Percentiles rank a stretch among this genome's conserved stretches.
Conservation (phyloP, 2,113 vertebrate genomes). For the Athene noctua region DNA sequence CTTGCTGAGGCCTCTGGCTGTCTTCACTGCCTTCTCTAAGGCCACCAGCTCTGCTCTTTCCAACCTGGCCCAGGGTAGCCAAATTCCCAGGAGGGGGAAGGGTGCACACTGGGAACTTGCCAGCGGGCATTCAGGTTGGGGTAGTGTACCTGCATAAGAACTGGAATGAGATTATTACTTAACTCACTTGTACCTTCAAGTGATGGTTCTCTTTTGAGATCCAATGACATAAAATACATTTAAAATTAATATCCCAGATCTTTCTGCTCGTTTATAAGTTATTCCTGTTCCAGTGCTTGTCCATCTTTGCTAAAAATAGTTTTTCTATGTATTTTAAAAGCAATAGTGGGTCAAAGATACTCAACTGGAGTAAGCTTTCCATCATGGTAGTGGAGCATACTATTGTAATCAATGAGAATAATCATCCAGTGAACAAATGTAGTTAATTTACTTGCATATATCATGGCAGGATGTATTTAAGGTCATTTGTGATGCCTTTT, state of each 20-base stretch:
- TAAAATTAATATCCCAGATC: not conserved
- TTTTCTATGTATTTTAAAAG: not conserved
- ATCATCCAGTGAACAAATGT: not conserved
- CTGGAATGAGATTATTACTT: not conserved
- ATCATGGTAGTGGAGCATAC: accelerated
- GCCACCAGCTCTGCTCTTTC: not conserved
- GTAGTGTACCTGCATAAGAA: not conserved
- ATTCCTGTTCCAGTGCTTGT: not conserved
- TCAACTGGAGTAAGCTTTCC: not conserved
- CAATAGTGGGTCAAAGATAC: not conserved
- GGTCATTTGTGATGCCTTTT: not conserved
- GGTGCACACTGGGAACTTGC: not conserved
- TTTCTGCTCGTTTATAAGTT: not conserved
- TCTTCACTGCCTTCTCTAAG: not conserved
- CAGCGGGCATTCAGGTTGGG: not conserved
- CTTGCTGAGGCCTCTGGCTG: not conserved
- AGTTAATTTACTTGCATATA: not conserved
- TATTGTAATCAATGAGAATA: not conserved
- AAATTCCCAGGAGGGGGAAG: not conserved
- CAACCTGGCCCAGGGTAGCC: not conserved
- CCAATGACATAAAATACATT: not conserved
- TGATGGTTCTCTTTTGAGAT: not conserved
- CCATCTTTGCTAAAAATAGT: not conserved
- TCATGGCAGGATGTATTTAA: not conserved
- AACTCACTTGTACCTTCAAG: not conserved